These are phyloP conservation scores for Argyresthia goedartella DNA, from an alignment of 2,888 invertebrate species.

Conservation along the genomic window DNA sequence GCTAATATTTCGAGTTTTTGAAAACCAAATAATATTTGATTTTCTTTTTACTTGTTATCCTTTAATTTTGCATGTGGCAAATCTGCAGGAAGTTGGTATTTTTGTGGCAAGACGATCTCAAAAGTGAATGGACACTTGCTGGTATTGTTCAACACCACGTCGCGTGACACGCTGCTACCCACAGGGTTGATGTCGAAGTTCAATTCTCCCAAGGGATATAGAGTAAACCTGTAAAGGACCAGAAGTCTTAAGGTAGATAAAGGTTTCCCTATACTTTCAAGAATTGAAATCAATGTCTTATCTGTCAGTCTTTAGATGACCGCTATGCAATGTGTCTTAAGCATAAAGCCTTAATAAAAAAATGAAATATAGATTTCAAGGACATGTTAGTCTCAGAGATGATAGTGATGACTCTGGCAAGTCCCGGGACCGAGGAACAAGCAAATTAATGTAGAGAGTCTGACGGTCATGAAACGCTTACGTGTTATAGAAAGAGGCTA, in stretches of 20 bases:
- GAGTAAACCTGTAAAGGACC: constrained; percentile 54
- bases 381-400: no score
- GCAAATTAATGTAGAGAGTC: no score
- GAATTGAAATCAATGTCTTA: no score
- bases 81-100: constrained; percentile 22
- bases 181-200: constrained; percentile 72
- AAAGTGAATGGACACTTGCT: constrained; percentile 71
- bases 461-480: constrained; percentile 23
- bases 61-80: neutral
- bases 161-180: constrained; percentile 58
- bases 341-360: no score
- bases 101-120: constrained; percentile 41
- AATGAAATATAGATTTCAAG: no score
- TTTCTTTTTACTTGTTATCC: neutral
- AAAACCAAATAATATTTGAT: neutral
- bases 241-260: no score
- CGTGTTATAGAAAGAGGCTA: constrained; percentile 63
- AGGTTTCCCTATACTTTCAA: no score
- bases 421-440: no score
- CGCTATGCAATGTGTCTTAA: no score
- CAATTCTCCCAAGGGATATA: constrained; percentile 69
- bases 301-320: no score
- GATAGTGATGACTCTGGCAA: no score
- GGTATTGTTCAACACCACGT: constrained; percentile 69
- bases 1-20: no score